Base-by-base conservation (phyloP, 2,113 vertebrate species). In the Ciconia stormi region DNA sequence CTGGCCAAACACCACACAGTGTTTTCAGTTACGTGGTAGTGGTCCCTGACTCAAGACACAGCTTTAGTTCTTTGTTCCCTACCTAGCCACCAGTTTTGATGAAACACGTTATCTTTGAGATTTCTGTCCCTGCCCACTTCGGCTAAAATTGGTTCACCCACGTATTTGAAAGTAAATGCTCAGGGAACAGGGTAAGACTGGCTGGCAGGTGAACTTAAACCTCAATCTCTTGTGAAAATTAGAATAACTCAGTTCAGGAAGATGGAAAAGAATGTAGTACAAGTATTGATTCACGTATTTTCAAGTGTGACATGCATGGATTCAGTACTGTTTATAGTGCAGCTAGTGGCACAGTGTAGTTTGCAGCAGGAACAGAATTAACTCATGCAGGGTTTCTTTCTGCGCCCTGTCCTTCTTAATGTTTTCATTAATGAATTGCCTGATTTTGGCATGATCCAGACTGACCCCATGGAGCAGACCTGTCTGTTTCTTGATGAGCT, bases 281-380 rank as follows among this genome's bases (percentile, higher is more conserved):
- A 49, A 63, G 18, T 56, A 42, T 17, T 3, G 12, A 56, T 26
- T 65, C 44, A 19, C 1, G 1, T 53, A 16, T 56, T 83, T 38
- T n/a, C 56, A 47, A 38, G 2, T 9, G 22, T 38, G 52, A 56
- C 1, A 0, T 58, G 17, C 38, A 6, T 0, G 1, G 59, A 34
- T 17, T 63, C 44, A 8, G 49, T 82, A 25, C 22, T 34, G 21
- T 59, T 36, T 8, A 26, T 26, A 50, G 21, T 38, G 59, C 32
- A 55, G n/a, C 34, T 44, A 23, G 27, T 61, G 34, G 20, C 49
- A 40, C 16, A 13, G 27, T 16, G 13, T 85, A 46, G 53, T 34
- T 34, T 78, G 49, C 63, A 93, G 59, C 32, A 55, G 59, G 21
- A 65, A 49, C 22, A 72, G 42, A 71, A 84, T 23, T 50, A 66